These are phyloP conservation scores for Malurus splendens DNA, from an alignment of 2,797 vertebrate genomes.

Conservation along the genomic window DNA sequence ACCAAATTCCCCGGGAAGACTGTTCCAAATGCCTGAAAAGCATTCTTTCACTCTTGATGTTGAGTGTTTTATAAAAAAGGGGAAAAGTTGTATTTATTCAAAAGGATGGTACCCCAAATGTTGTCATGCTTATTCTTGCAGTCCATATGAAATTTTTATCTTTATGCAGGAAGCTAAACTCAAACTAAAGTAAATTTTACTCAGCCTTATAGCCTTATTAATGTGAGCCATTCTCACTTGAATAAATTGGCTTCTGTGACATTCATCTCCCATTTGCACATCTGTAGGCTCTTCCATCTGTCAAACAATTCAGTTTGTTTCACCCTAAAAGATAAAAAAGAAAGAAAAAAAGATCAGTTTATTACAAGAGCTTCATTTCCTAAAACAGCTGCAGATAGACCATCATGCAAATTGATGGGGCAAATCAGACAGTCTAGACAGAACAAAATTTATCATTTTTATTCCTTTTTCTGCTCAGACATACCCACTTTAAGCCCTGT, in stretches of 20 bases:
- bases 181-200: background rate
- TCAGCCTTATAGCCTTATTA: background rate
- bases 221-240: constrained; percentile 77
- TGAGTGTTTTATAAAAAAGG: background rate
- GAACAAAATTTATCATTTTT: background rate
- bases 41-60: background rate
- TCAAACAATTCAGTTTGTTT: constrained; percentile 96
- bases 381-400: background rate
- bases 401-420: background rate
- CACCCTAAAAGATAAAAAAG: constrained; percentile 75
- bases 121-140: background rate
- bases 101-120: background rate
- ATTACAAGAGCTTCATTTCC: background rate
- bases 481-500: background rate
- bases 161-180: background rate
- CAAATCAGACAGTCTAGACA: background rate
- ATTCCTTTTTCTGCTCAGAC: background rate
- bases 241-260: constrained; percentile 87
- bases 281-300: constrained; percentile 92
- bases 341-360: background rate
- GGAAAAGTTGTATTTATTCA: background rate
- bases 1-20: background rate
- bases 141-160: background rate
- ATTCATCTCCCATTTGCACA: constrained; percentile 93
- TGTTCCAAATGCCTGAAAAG: background rate